phyloP scores from a whole-genome alignment of 2,888 invertebrate genomes.

The Bimastos eiseni region DNA sequence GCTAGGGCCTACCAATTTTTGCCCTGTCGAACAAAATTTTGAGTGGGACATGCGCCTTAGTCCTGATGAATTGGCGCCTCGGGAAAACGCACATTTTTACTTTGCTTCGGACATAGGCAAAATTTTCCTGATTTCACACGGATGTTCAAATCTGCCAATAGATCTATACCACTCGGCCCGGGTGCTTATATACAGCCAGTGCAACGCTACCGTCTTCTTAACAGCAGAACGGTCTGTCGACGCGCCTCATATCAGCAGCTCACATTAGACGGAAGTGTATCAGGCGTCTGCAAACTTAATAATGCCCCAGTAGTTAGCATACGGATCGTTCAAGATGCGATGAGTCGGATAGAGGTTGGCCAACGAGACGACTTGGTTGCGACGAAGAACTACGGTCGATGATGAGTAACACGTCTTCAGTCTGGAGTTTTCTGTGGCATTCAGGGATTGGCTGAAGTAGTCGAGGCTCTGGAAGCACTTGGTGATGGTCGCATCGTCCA shows the following conservation, averaged over 20 bases:
- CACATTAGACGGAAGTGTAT: neutral
- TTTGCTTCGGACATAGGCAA: neutral
- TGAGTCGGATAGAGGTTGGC: neutral
- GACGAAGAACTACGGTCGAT: neutral
- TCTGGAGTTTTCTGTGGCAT: neutral
- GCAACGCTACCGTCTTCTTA: conserved; percentile 1
- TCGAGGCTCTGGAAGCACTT: conserved; percentile 23
- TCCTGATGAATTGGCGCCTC: neutral
- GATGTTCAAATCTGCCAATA: too few species aligned
- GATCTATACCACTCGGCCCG: neutral
- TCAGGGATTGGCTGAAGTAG: neutral
- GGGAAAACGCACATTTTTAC: neutral
- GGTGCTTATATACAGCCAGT: neutral
- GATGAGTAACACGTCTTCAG: conserved; percentile 17
- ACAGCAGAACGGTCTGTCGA: neutral
- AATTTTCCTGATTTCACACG: too few species aligned
- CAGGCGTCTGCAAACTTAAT: neutral
- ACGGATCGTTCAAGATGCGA: conserved; percentile 7
- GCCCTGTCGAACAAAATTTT: neutral
- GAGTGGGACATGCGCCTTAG: neutral
- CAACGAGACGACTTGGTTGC: neutral
- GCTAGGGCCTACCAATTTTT: too few species aligned
- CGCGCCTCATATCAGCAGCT: neutral
- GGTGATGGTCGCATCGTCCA: neutral
- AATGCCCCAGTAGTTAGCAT: conserved; percentile 16